phyloP scores from a whole-genome alignment of 2,113 vertebrate species.

The Hemiscyllium ocellatum region DNA sequence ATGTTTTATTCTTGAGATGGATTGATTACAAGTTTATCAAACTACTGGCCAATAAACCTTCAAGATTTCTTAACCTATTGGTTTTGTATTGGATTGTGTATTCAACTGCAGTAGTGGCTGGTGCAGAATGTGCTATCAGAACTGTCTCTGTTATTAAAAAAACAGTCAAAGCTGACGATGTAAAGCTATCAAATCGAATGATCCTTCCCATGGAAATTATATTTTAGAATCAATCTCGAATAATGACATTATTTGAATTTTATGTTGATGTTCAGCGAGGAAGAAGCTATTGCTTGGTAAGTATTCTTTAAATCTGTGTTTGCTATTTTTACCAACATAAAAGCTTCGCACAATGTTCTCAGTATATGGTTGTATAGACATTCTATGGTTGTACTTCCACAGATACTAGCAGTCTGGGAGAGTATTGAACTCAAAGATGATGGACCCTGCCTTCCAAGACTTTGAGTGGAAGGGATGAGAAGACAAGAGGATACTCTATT shows the following conservation, averaged over 20 bases:
- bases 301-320: background rate
- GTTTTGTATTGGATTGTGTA: background rate
- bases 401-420: background rate
- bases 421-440: background rate
- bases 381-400: background rate
- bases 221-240: background rate
- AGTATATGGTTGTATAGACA: background rate
- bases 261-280: background rate
- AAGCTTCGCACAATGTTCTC: background rate
- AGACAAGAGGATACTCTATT: background rate
- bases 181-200: background rate
- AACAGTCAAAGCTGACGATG: background rate
- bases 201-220: background rate
- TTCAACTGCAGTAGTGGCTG: background rate
- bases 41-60: background rate
- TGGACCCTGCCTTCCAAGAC: background rate
- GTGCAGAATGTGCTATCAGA: background rate
- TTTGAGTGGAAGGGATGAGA: background rate
- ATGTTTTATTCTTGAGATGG: background rate
- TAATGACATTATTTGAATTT: background rate
- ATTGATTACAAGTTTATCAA: background rate
- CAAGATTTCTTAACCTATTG: background rate
- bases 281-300: background rate
- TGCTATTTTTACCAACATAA: background rate
- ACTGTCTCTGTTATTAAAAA: background rate